These are phyloP conservation scores for Ylistrum balloti DNA, from an alignment of 1,140 invertebrate genomes.

Conservation along the genomic window DNA sequence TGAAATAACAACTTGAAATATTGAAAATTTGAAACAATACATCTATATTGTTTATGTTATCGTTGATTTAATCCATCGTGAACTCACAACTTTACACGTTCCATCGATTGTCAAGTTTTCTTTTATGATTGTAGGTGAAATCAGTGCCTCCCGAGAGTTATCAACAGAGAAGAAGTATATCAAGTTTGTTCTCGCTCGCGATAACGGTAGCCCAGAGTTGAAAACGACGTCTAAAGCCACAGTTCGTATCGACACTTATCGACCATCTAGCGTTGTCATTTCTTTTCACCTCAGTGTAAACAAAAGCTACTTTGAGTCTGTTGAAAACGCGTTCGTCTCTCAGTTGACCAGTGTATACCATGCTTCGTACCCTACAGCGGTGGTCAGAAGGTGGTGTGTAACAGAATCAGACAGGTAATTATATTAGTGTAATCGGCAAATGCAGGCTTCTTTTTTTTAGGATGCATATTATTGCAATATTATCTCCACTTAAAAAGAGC, in stretches of 20 bases:
- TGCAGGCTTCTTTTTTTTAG: no score
- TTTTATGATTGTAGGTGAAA: slow-evolving; percentile 59
- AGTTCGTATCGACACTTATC: slow-evolving; percentile 68
- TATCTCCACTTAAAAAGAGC: no score
- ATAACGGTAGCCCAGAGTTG: slow-evolving; percentile 57
- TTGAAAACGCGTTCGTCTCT: slow-evolving; percentile 19
- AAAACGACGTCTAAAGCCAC: slow-evolving; percentile 54
- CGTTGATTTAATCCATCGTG: no score
- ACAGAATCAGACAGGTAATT: slow-evolving; percentile 12
- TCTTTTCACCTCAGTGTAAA: slow-evolving; percentile 49
- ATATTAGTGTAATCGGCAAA: no score
- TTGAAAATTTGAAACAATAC: no score
- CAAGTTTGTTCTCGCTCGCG: slow-evolving; percentile 57
- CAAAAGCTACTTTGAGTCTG: neutral
- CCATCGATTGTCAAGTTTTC: no score
- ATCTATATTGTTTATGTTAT: no score
- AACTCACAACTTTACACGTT: no score
- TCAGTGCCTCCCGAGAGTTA: slow-evolving; percentile 51
- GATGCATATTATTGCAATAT: no score
- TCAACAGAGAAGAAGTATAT: slow-evolving; percentile 58
- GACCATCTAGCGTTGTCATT: slow-evolving; percentile 61
- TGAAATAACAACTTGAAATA: no score
- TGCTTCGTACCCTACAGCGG: neutral
- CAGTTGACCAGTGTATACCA: slow-evolving; percentile 41
- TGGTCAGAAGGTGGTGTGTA: slow-evolving; percentile 53